Evolutionary conservation across 2,888 invertebrate genomes (phyloP), one percentile per base, ranked within the genome.

Genomic region (Aplocera efformata): DNA sequence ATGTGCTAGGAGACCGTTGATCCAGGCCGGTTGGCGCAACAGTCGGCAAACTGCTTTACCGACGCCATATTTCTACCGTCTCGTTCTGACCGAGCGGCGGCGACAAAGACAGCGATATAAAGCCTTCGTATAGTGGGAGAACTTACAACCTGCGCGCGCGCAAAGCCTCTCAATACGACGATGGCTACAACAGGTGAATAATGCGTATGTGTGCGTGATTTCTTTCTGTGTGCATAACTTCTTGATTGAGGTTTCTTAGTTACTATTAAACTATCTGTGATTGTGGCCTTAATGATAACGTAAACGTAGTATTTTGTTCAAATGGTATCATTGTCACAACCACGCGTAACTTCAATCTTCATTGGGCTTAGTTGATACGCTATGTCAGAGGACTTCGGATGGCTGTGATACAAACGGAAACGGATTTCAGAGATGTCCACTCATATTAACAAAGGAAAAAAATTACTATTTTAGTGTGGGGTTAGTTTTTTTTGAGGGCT

Each of bases 1-100:
- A 77, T 63, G 75, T 68, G 72, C 70, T 71, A 77, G 75, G 79
- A 83, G 84, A 89, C 88, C 88, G 89, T 89, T 89, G 88, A 82
- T 85, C 85, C 81, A 82, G 77, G 80, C 81, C 73, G 66, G 80
- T 84, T 83, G 85, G 72, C 78, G 79, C 67, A 78, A 67, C 82
- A 79, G 82, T 46, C 62, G 32, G 52, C 59, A 55, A 48, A 57
- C 83, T 72, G 76, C 67, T 79, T 85, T 82, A 78, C 77, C 85
- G 81, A 82, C 79, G 56, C 54, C 54, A 45, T 57, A 49, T 53
- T 53, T 48, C 49, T 46, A 46, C 56, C 48, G 43, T 75, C 82
- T 60, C 79, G 48, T 48, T 79, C 69, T 47, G 35, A 42, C 53
- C 7, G 33, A 24, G 11, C 23, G 26, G 9, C 38, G 24, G 28